Base-by-base conservation (phyloP, 2,113 vertebrate genomes). In the Bungarus multicinctus region DNA sequence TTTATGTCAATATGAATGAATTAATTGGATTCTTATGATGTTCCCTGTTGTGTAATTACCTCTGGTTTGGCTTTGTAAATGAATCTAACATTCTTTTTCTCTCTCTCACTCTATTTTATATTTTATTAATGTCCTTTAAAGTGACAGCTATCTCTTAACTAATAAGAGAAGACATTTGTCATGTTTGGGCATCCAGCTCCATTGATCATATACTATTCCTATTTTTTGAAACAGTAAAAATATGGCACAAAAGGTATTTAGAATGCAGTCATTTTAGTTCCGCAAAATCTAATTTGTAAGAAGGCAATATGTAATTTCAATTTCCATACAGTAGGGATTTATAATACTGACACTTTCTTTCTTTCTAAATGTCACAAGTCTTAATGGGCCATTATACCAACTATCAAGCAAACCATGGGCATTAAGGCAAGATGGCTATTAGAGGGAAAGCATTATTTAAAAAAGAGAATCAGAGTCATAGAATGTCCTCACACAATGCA, bases 131-230 rank as follows among this genome's bases (percentile, higher is more conserved):
- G 39, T 64, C 30, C n/a, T 93, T 34, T n/a, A 34, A 53, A 8
- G 3, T 64, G 47, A 87, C 85, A 27, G 34, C 47, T 52, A 16
- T 58, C 47, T 27, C 39, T 90, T 58, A 93, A 60, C 57, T 25
- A 64, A 52, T 87, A 55, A 57, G 27, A 91, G 27, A 93, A 27
- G 27, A 30, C 43, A 45, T 74, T 12, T 47, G 81, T 53, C 34
- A 5, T 8, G 4, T 88, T 60, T 52, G 64, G 60, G 14, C 64
- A 55, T 93, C 93, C 94, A 58, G 94, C 96, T 96, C 95, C 95
- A 95, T 96, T 94, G 95, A 92, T 94, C 90, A 91, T 45, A 60
- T 1, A 27, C 11, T 58, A 16, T 53, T 91, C 34, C 43, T 93
- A 9, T n/a, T 57, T 64, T 89, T 45, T 25, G 85, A 90, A 30